These are phyloP conservation scores for Thalpophila matura DNA, from an alignment of 2,888 invertebrate species.

Conservation along the genomic window DNA sequence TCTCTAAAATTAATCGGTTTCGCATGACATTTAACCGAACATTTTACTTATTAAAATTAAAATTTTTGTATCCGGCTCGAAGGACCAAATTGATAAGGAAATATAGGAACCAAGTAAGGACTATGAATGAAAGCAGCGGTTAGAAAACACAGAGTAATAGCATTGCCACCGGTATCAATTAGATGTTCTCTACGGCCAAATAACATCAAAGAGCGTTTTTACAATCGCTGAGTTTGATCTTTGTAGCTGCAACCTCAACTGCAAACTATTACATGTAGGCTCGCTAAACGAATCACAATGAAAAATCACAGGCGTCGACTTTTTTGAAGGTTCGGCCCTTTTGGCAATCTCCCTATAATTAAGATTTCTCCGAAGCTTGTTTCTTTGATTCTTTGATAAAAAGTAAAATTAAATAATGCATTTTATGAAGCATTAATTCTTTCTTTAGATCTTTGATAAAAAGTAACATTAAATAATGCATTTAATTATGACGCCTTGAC, in stretches of 20 bases:
- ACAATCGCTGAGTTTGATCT: constrained; percentile 14
- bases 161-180: no score
- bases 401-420: constrained; percentile 9
- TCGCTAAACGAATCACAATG: constrained; percentile 64
- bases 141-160: not conserved
- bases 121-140: not conserved
- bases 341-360: constrained; percentile 36
- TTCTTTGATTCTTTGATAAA: constrained; percentile 20
- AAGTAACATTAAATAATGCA: no score
- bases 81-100: not conserved
- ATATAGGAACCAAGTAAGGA: not conserved
- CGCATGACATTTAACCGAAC: no score
- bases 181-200: not conserved
- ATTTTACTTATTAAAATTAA: no score
- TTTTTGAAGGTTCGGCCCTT: constrained; percentile 42
- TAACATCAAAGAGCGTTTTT: not conserved
- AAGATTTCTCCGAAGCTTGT: constrained; percentile 38
- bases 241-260: constrained; percentile 21
- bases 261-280: constrained; percentile 36
- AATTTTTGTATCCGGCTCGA: not conserved
- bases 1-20: no score
- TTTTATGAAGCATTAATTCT: constrained; percentile 10
- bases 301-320: constrained; percentile 27
- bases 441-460: not conserved
- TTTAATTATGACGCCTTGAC: constrained; percentile 13